Evolutionary conservation across 2,888 invertebrate species (phyloP).

Genomic region (Himalopsyche tibetana): DNA sequence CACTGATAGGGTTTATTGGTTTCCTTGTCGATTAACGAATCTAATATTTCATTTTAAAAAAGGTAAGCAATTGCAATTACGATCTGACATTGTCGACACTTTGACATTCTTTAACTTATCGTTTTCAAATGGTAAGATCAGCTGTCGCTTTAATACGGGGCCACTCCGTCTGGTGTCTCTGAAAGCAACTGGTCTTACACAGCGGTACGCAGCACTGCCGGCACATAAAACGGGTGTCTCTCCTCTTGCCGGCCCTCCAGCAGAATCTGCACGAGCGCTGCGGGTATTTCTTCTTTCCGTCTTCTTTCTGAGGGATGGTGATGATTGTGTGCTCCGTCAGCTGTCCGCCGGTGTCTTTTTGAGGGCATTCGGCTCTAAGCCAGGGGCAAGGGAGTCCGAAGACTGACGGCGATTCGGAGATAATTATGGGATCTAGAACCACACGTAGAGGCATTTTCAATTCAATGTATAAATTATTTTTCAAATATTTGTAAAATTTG

Average conservation of each 20-base stretch:
- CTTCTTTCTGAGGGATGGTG: constrained; percentile 77
- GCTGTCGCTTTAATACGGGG: not conserved
- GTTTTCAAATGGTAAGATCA: not conserved
- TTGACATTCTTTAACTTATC: not conserved
- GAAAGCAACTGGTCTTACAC: constrained; percentile 76
- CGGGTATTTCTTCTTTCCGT: constrained; percentile 77
- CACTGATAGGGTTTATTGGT: too few relatives aligned
- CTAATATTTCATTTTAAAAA: too few relatives aligned
- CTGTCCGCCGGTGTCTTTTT: not conserved
- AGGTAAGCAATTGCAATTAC: too few relatives aligned
- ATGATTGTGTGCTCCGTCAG: constrained; percentile 73
- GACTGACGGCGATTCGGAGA: constrained; percentile 73
- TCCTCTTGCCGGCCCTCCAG: constrained; percentile 75
- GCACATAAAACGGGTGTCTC: constrained; percentile 77
- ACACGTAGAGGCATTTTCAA: constrained; percentile 73
- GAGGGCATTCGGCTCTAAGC: constrained; percentile 64
- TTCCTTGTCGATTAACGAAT: too few relatives aligned
- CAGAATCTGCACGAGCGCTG: constrained; percentile 76
- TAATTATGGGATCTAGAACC: constrained; percentile 77
- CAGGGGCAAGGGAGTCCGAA: constrained; percentile 68
- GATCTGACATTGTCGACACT: too few relatives aligned
- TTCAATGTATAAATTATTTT: not conserved
- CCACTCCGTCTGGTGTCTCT: constrained; percentile 70
- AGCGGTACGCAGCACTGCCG: constrained; percentile 75
- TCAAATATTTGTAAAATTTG: too few relatives aligned